A percentile compares a stretch with the other conserved stretches of the same genome.
Evolutionary conservation across 2,113 vertebrate species (phyloP).

Genomic region (Orthonyx spaldingii): DNA sequence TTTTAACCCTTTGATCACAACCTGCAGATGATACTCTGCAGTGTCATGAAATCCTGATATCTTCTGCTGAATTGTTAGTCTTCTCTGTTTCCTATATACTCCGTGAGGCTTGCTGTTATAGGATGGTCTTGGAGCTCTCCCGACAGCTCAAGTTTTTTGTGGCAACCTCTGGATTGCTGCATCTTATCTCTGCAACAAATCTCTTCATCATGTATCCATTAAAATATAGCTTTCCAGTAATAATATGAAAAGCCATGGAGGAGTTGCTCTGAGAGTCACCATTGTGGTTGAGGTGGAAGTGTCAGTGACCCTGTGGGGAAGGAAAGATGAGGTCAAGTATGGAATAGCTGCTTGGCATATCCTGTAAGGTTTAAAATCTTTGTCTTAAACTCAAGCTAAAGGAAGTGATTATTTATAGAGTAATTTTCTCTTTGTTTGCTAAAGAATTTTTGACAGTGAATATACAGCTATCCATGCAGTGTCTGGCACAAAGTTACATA

Average conservation of each 20-base stretch:
- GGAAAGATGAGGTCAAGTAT: neutral
- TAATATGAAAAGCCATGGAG: neutral
- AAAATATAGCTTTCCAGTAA: neutral
- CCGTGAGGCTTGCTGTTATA: neutral
- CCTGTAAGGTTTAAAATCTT: neutral
- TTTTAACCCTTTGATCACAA: slow-evolving; percentile 9
- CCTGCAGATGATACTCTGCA: neutral
- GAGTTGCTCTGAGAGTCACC: neutral
- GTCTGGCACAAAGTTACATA: neutral
- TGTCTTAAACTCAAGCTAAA: neutral
- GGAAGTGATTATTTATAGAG: neutral
- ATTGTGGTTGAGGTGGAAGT: neutral
- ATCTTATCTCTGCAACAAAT: neutral
- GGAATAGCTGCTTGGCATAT: neutral
- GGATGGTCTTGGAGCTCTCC: neutral
- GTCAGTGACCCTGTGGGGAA: neutral
- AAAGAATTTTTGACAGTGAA: neutral
- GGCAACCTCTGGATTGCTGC: neutral
- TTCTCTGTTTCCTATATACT: neutral
- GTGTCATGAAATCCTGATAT: neutral
- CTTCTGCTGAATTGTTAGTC: neutral
- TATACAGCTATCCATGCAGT: neutral
- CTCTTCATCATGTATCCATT: neutral
- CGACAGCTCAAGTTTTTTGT: neutral
- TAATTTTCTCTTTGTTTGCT: neutral